Evolutionary conservation across 2,113 vertebrate genomes (phyloP).

Genomic region (Neoarius graeffei): DNA sequence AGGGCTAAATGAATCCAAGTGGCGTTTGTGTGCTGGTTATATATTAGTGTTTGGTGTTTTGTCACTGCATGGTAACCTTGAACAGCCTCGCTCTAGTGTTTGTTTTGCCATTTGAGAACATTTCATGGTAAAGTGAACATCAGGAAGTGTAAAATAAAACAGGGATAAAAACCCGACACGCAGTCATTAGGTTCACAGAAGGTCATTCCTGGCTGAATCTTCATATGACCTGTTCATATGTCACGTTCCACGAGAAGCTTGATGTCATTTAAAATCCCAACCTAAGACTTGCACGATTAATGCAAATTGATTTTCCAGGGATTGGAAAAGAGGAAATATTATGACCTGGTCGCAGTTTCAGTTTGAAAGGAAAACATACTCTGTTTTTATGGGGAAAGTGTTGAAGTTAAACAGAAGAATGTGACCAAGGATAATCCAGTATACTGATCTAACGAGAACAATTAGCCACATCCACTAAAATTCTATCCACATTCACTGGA

Average conservation of each 20-base stretch:
- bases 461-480: too few species aligned
- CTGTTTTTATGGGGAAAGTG: too few species aligned
- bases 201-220: not conserved
- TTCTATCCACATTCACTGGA: too few species aligned
- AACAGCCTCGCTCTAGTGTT: not conserved
- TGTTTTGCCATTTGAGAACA: not conserved
- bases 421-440: too few species aligned
- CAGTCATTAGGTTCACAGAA: not conserved
- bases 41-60: constrained; percentile 2
- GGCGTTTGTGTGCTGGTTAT: not conserved
- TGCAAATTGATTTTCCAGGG: too few species aligned
- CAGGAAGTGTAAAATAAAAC: not conserved
- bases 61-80: not conserved
- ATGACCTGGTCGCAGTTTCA: too few species aligned
- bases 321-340: too few species aligned
- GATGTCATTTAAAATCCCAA: not conserved
- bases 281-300: too few species aligned
- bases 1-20: not conserved
- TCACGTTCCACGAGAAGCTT: too few species aligned
- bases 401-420: too few species aligned
- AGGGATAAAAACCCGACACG: not conserved
- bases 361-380: too few species aligned
- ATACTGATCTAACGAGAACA: too few species aligned
- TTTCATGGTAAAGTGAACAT: not conserved
- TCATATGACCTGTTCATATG: not conserved